Evolutionary conservation across 2,797 vertebrate species (phyloP), one percentile per base, ranked within the genome.

Genomic region (Antennarius maculatus): DNA sequence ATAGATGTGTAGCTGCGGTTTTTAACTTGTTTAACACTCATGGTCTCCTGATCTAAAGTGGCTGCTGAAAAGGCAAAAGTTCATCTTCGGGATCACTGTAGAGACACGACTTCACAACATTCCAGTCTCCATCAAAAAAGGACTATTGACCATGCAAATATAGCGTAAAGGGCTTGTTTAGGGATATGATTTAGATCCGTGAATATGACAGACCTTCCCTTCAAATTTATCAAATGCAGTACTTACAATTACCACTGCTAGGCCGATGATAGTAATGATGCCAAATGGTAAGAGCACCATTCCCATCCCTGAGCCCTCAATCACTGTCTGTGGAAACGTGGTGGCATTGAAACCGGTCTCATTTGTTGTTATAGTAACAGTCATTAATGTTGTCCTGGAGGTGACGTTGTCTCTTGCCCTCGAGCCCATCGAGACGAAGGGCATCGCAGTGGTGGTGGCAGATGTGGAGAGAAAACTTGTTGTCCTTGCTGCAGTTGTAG

Each of bases 241-340:
- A n/a, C 96, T 95, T 91, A 99, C 97, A 94, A 97, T 90, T 12
- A 94, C 95, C 84, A 99, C 93, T 16, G 95, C 95, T 89, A 99
- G 86, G n/a, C 95, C 96, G 34, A 99, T 95, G 79, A 99, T 92
- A 12, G 95, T 97, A 91, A 99, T 94, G 89, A 99, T 96, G 57
- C 96, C 96, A 17, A 99, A 96, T 43, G 96, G 96, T 10, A 99
- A 87, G 3, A 99, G 94, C 89, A 97, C 92, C 77, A 96, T 95
- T 70, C 95, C 95, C 92, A 97, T 90, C 17, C 94, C 76, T 0
- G 95, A 82, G 3, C 93, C 84, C 43, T 92, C 88, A 7, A 84
- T 87, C 54, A 89, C 77, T 29, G 88, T 68, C 42, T 95, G 92
- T 11, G 95, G 94, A 56, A 94, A 90, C 54, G 94, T 86, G 43